Percentiles rank a stretch among this genome's conserved stretches.
Evolutionary conservation across 2,113 vertebrate genomes (phyloP).

Genomic region (Atractosteus spatula): DNA sequence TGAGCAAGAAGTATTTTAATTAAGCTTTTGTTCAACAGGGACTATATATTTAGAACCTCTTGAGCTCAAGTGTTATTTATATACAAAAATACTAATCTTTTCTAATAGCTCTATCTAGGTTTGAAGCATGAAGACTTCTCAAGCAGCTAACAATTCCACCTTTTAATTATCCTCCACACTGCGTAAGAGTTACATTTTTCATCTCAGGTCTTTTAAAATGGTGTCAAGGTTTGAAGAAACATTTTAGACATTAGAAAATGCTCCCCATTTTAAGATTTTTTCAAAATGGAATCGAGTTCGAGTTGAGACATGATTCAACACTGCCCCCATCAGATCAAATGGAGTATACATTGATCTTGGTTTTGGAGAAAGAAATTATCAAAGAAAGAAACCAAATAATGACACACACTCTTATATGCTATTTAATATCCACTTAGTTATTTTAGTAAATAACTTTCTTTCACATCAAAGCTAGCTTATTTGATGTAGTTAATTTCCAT

Average conservation of each 20-base stretch:
- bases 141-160: slow-evolving; percentile 18
- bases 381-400: not conserved
- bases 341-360: not conserved
- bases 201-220: slow-evolving; percentile 26
- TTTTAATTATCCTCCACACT: slow-evolving; percentile 39
- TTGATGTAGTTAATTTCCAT: not conserved
- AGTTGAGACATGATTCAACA: slow-evolving; percentile 52
- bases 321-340: slow-evolving; percentile 59
- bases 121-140: slow-evolving; percentile 20
- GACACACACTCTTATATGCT: not conserved
- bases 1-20: slow-evolving; percentile 34
- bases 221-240: slow-evolving; percentile 25
- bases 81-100: slow-evolving; percentile 16
- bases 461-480: slow-evolving; percentile 1
- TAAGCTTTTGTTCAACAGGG: slow-evolving; percentile 7
- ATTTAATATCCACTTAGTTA: slow-evolving; percentile 3
- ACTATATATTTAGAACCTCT: slow-evolving; percentile 33
- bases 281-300: slow-evolving; percentile 6
- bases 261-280: slow-evolving; percentile 1
- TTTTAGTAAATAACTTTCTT: slow-evolving; percentile 16
- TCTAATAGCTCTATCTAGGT: slow-evolving; percentile 15
- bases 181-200: slow-evolving; percentile 34
- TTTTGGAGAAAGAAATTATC: slow-evolving; percentile 19
- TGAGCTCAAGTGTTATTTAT: slow-evolving; percentile 34
- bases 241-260: slow-evolving; percentile 9